Conservation (phyloP, 1,140 invertebrate species). For the Ephestia elutella region DNA sequence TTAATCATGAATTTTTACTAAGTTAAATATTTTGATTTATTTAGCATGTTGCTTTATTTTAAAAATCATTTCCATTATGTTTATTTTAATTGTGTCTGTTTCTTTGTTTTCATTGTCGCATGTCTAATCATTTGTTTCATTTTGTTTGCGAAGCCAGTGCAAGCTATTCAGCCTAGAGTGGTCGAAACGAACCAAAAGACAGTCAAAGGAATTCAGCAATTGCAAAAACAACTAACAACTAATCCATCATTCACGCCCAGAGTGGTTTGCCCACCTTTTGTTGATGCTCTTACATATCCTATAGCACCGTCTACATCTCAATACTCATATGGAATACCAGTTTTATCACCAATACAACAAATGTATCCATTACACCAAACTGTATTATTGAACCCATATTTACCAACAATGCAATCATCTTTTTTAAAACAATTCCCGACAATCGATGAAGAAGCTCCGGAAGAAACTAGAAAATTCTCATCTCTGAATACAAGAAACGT, state of each 20-base stretch:
- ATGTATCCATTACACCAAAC: conserved; percentile 64
- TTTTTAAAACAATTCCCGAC: conserved; percentile 64
- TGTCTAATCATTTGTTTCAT: conserved; percentile 51
- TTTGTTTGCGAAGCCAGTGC: conserved; percentile 59
- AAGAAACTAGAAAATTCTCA: conserved; percentile 54
- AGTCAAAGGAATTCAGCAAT: conserved; percentile 54
- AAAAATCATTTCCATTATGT: conserved; percentile 10
- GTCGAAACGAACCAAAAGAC: conserved; percentile 57
- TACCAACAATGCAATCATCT: conserved; percentile 58
- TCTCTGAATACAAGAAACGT: conserved; percentile 57
- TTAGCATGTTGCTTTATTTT: neutral
- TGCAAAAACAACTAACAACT: conserved; percentile 68
- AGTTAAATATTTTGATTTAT: neutral
- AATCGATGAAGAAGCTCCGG: conserved; percentile 52
- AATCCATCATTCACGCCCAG: conserved; percentile 69
- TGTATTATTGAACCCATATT: conserved; percentile 56
- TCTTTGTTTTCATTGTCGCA: conserved; percentile 23
- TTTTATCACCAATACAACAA: conserved; percentile 61
- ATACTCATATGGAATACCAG: conserved; percentile 47
- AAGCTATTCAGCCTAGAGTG: conserved; percentile 70
- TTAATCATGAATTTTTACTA: too few species aligned
- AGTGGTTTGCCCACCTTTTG: conserved; percentile 65
- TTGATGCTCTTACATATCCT: conserved; percentile 42
- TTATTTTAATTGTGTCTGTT: neutral
- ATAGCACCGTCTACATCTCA: conserved; percentile 33